Conservation (phyloP, 2,888 invertebrate species). For the Caenorhabditis sp. region DNA sequence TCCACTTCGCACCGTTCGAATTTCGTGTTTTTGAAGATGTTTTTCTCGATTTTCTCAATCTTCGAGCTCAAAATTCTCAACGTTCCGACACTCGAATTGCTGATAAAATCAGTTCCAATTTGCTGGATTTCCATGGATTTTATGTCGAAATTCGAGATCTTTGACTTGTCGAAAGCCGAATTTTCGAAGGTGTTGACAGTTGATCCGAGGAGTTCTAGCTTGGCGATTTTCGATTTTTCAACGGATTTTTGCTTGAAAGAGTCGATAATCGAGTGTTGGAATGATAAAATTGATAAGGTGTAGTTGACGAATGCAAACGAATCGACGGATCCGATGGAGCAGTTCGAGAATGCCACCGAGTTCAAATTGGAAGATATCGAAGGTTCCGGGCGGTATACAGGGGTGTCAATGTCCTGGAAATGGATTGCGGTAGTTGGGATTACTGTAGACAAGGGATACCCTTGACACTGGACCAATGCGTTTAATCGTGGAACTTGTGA, state of each 20-base stretch:
- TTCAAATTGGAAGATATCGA: constrained; percentile 11
- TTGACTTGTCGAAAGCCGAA: constrained; percentile 40
- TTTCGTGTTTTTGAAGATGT: constrained; percentile 24
- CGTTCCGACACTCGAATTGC: constrained; percentile 15
- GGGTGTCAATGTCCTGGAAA: constrained; percentile 25
- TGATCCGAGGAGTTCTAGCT: constrained; percentile 19
- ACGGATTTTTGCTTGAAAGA: constrained; percentile 26
- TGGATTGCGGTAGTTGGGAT: too few relatives aligned
- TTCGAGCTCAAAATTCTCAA: constrained; percentile 36
- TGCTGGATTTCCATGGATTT: constrained; percentile 34
- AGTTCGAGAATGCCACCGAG: constrained; percentile 51
- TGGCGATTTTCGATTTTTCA: constrained; percentile 49
- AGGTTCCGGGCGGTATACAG: constrained; percentile 22
- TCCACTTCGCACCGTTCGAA: constrained; percentile 28
- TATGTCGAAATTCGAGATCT: constrained; percentile 25
- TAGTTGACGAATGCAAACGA: constrained; percentile 41
- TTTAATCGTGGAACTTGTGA: constrained; percentile 35
- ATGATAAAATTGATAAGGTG: constrained; percentile 26
- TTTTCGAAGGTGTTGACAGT: constrained; percentile 13
- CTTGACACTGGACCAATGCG: constrained; percentile 37
- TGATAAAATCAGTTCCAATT: constrained; percentile 34
- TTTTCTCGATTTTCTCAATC: constrained; percentile 30
- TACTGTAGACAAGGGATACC: constrained; percentile 8
- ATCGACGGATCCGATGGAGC: constrained; percentile 48
- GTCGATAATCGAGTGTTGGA: constrained; percentile 44